Evolutionary conservation across 2,113 vertebrate species (phyloP), one percentile per base, ranked within the genome.

Genomic region (Urocitellus parryii): DNA sequence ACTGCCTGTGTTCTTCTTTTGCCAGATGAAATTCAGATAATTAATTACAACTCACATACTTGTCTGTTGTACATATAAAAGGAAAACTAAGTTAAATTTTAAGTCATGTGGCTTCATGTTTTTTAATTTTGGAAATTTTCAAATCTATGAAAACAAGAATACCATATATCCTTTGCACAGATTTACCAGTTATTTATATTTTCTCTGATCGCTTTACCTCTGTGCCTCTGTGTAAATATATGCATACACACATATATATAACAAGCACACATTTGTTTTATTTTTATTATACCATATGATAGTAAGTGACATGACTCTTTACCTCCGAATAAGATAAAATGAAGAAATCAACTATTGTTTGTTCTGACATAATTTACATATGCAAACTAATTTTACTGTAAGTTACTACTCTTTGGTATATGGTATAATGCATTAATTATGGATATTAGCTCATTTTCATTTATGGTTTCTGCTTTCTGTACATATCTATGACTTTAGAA

Each of bases 61-160:
- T 72, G 25, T 80, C 39, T 83, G 0, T 82, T 82, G 25, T 22
- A 14, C 6, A 32, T 80, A 74, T 82, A 29, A 58, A 93, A 77
- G 61, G 13, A 68, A 80, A 92, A 37, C 88, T 83, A 76, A 81
- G 18, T 86, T 77, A 56, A 77, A 77, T 83, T 74, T 37, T 87
- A 48, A 76, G 32, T 77, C n/a, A 24, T 88, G 25, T 84, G 45
- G 29, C 45, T 90, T 88, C 27, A 7, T 92, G 56, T 10, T 84
- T 67, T 76, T 97, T 45, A 89, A 92, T 88, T 92, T 90, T 78
- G 61, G 63, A 79, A 77, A 95, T 77, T 90, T 96, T 85, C 51
- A 92, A 56, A 83, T 73, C 42, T 95, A 3, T 73, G 32, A 48
- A 78, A 96, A 91, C 67, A 90, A 73, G 70, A 39, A 68, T 63